Evolutionary conservation across 2,888 invertebrate species (phyloP).

Genomic region (Calameuta pallipes): DNA sequence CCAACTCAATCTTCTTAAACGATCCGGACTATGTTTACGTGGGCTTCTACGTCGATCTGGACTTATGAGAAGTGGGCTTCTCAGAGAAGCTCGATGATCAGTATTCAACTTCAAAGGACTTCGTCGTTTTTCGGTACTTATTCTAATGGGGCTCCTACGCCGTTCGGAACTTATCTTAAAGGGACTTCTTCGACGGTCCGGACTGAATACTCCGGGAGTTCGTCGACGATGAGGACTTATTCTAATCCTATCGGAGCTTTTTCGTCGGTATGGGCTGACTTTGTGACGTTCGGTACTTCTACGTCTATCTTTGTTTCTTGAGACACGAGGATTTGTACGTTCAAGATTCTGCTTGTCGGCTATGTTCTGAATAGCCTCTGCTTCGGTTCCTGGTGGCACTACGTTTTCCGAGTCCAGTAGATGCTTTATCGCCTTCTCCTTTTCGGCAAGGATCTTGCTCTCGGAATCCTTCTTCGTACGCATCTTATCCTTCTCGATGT

Average conservation of each 20-base stretch:
- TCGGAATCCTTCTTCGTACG: conserved; percentile 57
- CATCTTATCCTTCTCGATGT: conserved; percentile 61
- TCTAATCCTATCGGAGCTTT: conserved; percentile 38
- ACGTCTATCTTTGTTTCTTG: conserved; percentile 37
- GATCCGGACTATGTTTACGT: conserved; percentile 27
- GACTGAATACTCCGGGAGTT: conserved; percentile 22
- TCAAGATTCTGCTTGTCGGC: conserved; percentile 50
- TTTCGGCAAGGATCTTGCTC: conserved; percentile 60
- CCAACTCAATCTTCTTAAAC: conserved; percentile 39
- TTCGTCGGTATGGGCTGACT: conserved; percentile 37
- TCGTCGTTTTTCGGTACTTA: conserved; percentile 33
- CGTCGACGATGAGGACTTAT: conserved; percentile 30
- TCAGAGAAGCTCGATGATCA: neutral
- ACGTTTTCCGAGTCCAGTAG: conserved; percentile 59
- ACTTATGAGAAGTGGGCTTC: conserved; percentile 18
- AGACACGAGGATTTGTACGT: conserved; percentile 29
- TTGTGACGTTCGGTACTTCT: conserved; percentile 41
- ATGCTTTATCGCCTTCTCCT: conserved; percentile 62
- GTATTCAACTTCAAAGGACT: conserved; percentile 30
- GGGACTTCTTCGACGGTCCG: conserved; percentile 25
- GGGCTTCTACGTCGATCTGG: conserved; percentile 32
- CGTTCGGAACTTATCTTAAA: conserved; percentile 42
- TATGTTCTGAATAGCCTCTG: conserved; percentile 57
- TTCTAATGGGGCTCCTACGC: conserved; percentile 37
- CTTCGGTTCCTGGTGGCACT: conserved; percentile 62